Evolutionary conservation across 2,113 vertebrate genomes (phyloP), one percentile per base, ranked within the genome.

Genomic region (Theristicus caerulescens): DNA sequence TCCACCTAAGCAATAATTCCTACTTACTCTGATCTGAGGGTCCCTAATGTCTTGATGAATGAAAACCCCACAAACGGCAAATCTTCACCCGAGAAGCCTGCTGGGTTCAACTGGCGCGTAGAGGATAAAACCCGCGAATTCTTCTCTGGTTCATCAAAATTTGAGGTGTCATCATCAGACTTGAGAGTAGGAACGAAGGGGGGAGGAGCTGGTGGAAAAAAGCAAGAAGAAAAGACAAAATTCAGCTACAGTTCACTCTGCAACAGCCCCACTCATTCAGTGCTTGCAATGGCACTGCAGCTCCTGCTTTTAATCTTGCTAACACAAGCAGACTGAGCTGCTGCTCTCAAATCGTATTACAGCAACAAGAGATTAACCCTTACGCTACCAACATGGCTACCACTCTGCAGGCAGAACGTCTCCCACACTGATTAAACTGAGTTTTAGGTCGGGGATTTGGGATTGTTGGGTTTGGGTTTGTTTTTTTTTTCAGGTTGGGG

Each of bases 141-240:
- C 98, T 98, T 98, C 98, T 99, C 98, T 97, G 99, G 97, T 98
- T 99, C 98, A 98, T 99, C 99, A 98, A 98, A 99, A 99, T 99
- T 97, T 97, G 98, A 99, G 98, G 98, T 99, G 98, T 99, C 99
- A 99, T 99, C 99, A 95, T 99, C 99, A 98, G 99, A 98, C 97
- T 98, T 98, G 98, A 98, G 98, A 95, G 98, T 98, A 97, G 98
- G 99, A 97, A 98, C 97, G 98, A 99, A 99, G 96, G 98, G 95
- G 98, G 99, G 98, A 99, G 99, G 98, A 99, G 98, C 98, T 98
- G 99, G 98, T 97, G 81, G 81, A 94, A 97, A 98, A 98, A 97
- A 96, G 98, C 98, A 98, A 95, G 97, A 96, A 98, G 97, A 98
- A 98, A 97, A 93, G 93, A 92, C 86, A 96, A 95, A 97, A 97